Percentiles rank a stretch among this genome's conserved stretches.
Conservation (phyloP, 2,888 invertebrate genomes). For the Cataglyphis livida region DNA sequence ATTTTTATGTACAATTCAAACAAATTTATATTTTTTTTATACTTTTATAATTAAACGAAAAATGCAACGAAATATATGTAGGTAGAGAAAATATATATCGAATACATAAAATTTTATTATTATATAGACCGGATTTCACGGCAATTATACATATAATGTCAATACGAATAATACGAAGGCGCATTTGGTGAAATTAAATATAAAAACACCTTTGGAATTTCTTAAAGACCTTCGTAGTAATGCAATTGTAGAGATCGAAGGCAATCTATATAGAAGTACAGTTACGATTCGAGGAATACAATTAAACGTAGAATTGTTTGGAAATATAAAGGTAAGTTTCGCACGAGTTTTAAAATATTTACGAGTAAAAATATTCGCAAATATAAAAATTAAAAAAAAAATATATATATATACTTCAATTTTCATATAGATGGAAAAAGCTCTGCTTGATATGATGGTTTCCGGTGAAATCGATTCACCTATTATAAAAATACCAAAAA, state of each 20-base stretch:
- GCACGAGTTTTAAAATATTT: slow-evolving; percentile 25
- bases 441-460: slow-evolving; percentile 88
- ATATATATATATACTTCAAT: slow-evolving; percentile 24
- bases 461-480: slow-evolving; percentile 89
- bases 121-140: slow-evolving; percentile 85
- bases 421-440: slow-evolving; percentile 87
- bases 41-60: neutral
- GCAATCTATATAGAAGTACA: slow-evolving; percentile 86
- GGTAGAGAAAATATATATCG: neutral
- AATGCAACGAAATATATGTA: neutral
- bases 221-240: slow-evolving; percentile 86
- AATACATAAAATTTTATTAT: slow-evolving; percentile 51
- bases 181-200: slow-evolving; percentile 86
- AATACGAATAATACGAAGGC: slow-evolving; percentile 83
- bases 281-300: slow-evolving; percentile 86
- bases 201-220: slow-evolving; percentile 87
- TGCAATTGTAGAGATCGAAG: slow-evolving; percentile 86
- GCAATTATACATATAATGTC: slow-evolving; percentile 86
- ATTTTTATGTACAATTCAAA: neutral
- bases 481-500: slow-evolving; percentile 89
- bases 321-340: slow-evolving; percentile 86
- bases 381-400: slow-evolving; percentile 1
- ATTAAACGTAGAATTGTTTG: slow-evolving; percentile 86
- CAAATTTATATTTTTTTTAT: neutral
- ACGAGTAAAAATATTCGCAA: slow-evolving; percentile 7